Evolutionary conservation across 2,888 invertebrate genomes (phyloP), one percentile per base, ranked within the genome.

Genomic region (Aphrophora alni): DNA sequence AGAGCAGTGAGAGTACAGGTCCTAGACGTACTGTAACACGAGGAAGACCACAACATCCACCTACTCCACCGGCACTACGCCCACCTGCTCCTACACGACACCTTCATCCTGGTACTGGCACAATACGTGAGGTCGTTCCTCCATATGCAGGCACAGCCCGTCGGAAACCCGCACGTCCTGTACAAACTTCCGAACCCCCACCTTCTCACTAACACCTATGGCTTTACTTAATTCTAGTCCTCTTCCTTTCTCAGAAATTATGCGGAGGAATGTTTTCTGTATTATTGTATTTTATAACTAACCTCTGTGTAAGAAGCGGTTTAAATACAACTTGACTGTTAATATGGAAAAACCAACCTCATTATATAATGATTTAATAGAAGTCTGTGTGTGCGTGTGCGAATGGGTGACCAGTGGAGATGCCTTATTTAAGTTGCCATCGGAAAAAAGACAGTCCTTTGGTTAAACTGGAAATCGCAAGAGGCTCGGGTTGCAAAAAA

Each of bases 141-240:
- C 88, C 88, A 78, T 87, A 87, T 75, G 88, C 88, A 1, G 88
- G 88, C 71, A 85, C 88, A 77, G 87, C 89, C 74, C 88, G 89
- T 80, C 88, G 89, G 85, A 89, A 89, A 87, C 89, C 89, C 75
- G 88, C 89, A 75, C 88, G 89, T 82, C 88, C 89, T 81, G 88
- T 89, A 85, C 89, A 89, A 86, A 88, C 89, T 82, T 89, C 89
- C 83, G 89, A 89, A 82, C 89, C 89, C 68, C 89, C 89, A 80
- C 89, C 89, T 38, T 89, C 89, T 79, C 89, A 89, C 87, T 89
- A 89, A 89, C 88, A 86, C 86, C 85, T 86, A 84, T 85, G 80
- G 85, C 84, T 84, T 82, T 83, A 84, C 84, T 79, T 38, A 74
- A 79, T 77, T 80, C 80, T 80, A 80, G 80, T 80, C 80, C 77